These are phyloP conservation scores for Macquaria ambigua DNA, from an alignment of 2,113 vertebrate species.

Conservation along the genomic window DNA sequence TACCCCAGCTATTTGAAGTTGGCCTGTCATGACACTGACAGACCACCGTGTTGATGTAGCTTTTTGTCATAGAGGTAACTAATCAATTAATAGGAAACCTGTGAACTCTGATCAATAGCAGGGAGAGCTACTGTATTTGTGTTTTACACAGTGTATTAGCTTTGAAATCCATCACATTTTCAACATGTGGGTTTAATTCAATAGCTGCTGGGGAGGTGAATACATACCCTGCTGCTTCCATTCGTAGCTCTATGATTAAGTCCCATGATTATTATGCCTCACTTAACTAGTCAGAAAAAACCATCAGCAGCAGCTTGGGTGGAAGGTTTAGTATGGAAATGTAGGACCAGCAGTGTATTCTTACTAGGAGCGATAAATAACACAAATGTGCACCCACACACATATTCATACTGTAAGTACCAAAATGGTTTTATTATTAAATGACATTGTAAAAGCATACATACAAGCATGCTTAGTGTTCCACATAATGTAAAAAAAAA, in stretches of 20 bases:
- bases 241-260: constrained; percentile 43
- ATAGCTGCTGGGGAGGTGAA: constrained; percentile 21
- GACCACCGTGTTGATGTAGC: neutral
- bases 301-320: constrained; percentile 2
- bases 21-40: neutral
- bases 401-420: neutral
- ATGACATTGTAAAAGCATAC: neutral
- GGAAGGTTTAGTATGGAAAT: constrained; percentile 22
- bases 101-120: constrained; percentile 18
- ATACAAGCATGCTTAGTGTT: neutral
- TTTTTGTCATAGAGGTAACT: neutral
- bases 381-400: neutral
- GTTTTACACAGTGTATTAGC: neutral
- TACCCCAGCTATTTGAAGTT: neutral
- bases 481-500: neutral
- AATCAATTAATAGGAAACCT: constrained; percentile 29
- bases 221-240: constrained; percentile 28
- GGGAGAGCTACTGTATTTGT: neutral
- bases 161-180: constrained; percentile 16
- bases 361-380: neutral
- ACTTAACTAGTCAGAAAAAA: constrained; percentile 26
- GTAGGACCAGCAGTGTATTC: neutral
- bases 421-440: neutral
- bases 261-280: constrained; percentile 41
- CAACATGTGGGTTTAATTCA: constrained; percentile 7